Base-by-base conservation (phyloP, 2,888 invertebrate species). In the Chydorus sphaericus region DNA sequence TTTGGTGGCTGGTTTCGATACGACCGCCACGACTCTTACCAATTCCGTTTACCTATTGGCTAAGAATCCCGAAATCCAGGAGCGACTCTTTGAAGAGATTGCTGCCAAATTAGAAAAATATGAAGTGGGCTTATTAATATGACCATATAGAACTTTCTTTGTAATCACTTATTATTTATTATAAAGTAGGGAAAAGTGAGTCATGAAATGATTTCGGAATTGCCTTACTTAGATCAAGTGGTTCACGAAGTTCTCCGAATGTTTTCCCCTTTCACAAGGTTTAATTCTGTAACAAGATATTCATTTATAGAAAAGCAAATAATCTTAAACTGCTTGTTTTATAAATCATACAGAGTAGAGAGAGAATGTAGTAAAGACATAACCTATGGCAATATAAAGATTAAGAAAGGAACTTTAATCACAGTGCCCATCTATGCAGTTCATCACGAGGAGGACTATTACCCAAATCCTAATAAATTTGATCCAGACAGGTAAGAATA, bases 401-500 rank as follows among this genome's bases (percentile, higher is more conserved):
- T 79, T 38, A 73, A 75, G 56, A 69, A 74, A 61, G 78, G 75
- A 3, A 70, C 72, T 59, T 68, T 74, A 1, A 71, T 77, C 2
- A 65, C 75, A 11, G 72, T 79, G 61, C 77, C 78, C 2, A 72
- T 76, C 55, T 73, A 73, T 62, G 76, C 74, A 1, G 63, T 80
- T 48, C 80, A 80, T 60, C 72, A 74, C 60, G 78, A 79, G 65
- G 73, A 75, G 1, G 69, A 75, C 57, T 73, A 74, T 65, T 79
- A 73, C 62, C 74, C 77, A 0, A 67, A 77, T 36, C 79, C 79
- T 0, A 61, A 66, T 0, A 75, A 73, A 62, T 80, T 79, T 54
- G 73, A 79, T 63, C 79, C 79, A 0, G 75, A 78, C 57, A 68
- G 79, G 61, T 79, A 26, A 8, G 14, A 28, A 16, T 18, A 36